Evolutionary conservation across 2,888 invertebrate species (phyloP), one percentile per base, ranked within the genome.

Genomic region (Tetramorium bicarinatum): DNA sequence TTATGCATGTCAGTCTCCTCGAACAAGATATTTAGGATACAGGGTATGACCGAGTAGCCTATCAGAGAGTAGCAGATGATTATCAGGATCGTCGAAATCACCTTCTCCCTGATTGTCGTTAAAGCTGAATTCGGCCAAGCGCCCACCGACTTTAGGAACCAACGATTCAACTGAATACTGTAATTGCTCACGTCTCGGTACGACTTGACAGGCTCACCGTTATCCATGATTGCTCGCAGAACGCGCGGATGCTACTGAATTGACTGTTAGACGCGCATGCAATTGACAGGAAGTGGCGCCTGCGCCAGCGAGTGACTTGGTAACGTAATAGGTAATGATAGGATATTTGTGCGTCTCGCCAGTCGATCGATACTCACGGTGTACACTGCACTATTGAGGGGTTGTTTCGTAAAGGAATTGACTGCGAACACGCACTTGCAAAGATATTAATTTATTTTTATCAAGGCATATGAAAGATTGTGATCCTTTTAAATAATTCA

Each of bases 1-100:
- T 85, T 79, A 0, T 79, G 54, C 6, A 84, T 44, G 21, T 86
- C 81, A 0, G 90, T 88, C 6, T 91, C 89, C 52, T 90, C 89
- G 8, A 93, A 71, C 7, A 66, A 18, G 3, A 66, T 49, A 13
- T 67, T 67, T 1, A 67, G 29, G n/a, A 67, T 67, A 11, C 67
- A 67, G 2, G 67, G 67, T 25, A 67, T 8, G 6, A 67, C n/a
- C 3, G 49, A 25, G 13, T 3, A 67, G n/a, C 2, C 13, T 49
- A 69, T 69, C 11, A 49, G 49, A 11, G 49, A 49, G 29, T 69
- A 69, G 13, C 49, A 49, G n/a, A 69, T 69, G n/a, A 49, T 49
- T 49, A 69, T 52, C n/a, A 34, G 29, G 18, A 69, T 69, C 4
- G n/a, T 52, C 13, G 69, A 49, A n/a, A 34, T 0, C 11, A 49